Conservation (phyloP, 2,113 vertebrate genomes). For the Saccopteryx leptura region DNA sequence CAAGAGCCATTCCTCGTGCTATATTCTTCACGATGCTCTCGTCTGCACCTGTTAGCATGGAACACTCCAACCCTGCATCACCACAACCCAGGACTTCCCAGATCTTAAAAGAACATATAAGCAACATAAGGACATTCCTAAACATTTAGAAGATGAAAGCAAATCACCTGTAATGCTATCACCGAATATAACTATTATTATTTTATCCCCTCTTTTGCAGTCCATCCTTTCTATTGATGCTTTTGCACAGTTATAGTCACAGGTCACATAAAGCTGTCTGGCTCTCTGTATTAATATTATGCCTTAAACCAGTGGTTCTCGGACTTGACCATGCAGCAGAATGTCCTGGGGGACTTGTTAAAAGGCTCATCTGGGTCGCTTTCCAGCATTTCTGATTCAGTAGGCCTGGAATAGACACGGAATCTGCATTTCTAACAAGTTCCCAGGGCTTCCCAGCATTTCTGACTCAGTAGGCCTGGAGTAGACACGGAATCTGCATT, state of each 20-base stretch:
- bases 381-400: background rate
- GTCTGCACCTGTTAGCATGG: background rate
- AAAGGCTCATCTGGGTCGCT: background rate
- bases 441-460: background rate
- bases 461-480: background rate
- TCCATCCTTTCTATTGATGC: background rate
- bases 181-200: background rate
- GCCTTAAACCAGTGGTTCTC: background rate
- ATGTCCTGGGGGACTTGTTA: background rate
- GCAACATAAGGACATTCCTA: background rate
- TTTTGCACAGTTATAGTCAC: background rate
- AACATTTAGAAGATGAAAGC: background rate
- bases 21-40: background rate
- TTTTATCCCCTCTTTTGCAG: background rate
- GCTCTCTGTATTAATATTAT: background rate
- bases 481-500: background rate
- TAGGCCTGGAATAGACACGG: background rate
- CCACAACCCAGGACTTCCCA: background rate
- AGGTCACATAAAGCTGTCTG: background rate
- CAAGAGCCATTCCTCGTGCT: background rate
- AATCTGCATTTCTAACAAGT: conserved; percentile 33
- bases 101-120: background rate
- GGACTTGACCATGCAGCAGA: background rate
- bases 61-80: background rate
- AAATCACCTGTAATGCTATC: background rate